phyloP scores from a whole-genome alignment of 1,140 invertebrate genomes.

The Lepidotrigona ventralis region DNA sequence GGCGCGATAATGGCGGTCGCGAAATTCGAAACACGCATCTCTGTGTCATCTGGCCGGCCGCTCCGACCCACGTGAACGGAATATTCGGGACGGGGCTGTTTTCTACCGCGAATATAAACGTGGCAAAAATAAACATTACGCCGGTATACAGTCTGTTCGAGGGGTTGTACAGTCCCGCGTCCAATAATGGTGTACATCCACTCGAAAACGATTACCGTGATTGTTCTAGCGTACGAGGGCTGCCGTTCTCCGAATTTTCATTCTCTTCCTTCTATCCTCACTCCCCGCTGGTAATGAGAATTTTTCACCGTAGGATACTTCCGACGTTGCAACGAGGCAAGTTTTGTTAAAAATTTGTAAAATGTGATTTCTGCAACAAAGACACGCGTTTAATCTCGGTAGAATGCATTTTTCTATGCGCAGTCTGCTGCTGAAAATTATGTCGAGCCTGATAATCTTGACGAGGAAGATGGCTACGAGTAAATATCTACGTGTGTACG shows the following conservation, averaged over 20 bases:
- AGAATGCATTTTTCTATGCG: too few species aligned
- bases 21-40: slow-evolving; percentile 36
- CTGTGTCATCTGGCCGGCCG: slow-evolving; percentile 19
- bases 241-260: too few species aligned
- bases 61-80: background rate
- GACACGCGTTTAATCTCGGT: too few species aligned
- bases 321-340: too few species aligned
- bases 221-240: too few species aligned
- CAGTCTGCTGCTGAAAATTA: background rate
- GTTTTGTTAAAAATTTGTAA: too few species aligned
- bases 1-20: slow-evolving; percentile 18
- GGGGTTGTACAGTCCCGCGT: background rate
- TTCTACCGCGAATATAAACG: slow-evolving; percentile 26
- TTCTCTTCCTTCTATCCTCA: background rate
- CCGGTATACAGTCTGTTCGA: background rate
- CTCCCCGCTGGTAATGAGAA: background rate
- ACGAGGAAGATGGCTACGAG: background rate
- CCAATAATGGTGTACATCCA: background rate
- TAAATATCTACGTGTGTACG: background rate
- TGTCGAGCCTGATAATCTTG: background rate
- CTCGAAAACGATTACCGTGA: background rate
- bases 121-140: slow-evolving; percentile 18
- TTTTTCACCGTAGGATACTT: background rate
- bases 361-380: too few species aligned
- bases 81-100: slow-evolving; percentile 3